Percentiles rank a stretch among this genome's conserved stretches.
phyloP scores from a whole-genome alignment of 2,113 vertebrate genomes.

The Scalopus aquaticus region DNA sequence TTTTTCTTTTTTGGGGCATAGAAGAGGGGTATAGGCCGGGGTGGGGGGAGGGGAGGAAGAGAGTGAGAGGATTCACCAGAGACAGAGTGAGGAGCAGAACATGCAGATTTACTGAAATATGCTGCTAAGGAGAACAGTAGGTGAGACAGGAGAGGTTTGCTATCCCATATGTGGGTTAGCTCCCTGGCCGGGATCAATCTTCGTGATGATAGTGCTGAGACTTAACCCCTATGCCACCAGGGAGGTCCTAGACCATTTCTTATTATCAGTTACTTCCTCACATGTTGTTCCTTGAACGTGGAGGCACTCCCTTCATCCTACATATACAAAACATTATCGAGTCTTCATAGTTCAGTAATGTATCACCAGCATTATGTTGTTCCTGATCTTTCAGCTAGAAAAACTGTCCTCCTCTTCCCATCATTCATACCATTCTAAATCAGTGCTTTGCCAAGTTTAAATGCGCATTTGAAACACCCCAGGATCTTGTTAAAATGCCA shows the following conservation, averaged over 20 bases:
- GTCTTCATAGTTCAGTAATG: neutral
- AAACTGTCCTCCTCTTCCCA: conserved; percentile 14
- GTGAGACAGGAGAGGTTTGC: too few species aligned
- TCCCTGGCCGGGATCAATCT: too few species aligned
- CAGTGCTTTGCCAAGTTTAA: conserved; percentile 22
- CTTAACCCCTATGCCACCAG: too few species aligned
- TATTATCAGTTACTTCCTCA: neutral
- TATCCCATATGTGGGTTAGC: too few species aligned
- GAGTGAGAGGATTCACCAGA: too few species aligned
- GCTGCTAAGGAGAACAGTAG: too few species aligned
- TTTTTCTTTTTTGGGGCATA: too few species aligned
- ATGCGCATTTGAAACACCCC: conserved; percentile 7
- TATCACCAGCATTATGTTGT: neutral
- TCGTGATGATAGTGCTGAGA: too few species aligned
- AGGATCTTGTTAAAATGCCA: neutral
- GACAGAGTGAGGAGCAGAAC: too few species aligned
- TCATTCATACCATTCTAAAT: conserved; percentile 30
- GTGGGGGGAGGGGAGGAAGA: too few species aligned
- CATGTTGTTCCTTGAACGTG: neutral
- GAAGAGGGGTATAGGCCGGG: too few species aligned
- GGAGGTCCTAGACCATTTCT: neutral
- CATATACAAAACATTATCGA: neutral
- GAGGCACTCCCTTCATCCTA: neutral
- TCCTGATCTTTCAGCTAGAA: neutral
- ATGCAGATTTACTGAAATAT: too few species aligned